Evolutionary conservation across 2,113 vertebrate genomes (phyloP).

Genomic region (Platanista minor): DNA sequence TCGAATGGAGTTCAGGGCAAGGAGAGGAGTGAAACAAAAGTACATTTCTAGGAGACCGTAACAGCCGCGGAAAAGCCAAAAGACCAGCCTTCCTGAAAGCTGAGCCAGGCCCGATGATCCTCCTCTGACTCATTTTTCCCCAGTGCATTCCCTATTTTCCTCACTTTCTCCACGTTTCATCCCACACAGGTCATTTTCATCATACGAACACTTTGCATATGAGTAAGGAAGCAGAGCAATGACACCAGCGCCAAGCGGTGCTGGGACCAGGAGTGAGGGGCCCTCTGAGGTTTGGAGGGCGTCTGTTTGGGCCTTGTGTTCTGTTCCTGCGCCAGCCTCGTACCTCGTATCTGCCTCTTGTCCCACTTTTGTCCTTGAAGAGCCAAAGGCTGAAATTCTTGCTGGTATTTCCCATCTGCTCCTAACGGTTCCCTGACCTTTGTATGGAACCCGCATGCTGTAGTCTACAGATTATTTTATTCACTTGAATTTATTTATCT

Average conservation of each 20-base stretch:
- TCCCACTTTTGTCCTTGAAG: background rate
- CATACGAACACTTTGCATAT: background rate
- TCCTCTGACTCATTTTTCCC: background rate
- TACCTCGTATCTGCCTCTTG: background rate
- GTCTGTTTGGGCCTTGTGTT: background rate
- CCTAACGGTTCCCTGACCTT: background rate
- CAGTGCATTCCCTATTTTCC: background rate
- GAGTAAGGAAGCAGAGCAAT: background rate
- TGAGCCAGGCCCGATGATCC: accelerated
- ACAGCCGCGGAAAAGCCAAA: background rate
- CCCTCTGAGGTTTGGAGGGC: background rate
- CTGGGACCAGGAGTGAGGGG: background rate
- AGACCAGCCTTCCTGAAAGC: background rate
- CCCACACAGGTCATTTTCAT: background rate
- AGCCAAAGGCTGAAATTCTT: background rate
- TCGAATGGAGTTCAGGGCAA: background rate
- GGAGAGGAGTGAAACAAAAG: background rate
- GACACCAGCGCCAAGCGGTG: background rate
- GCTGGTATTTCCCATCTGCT: background rate
- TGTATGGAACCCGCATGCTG: background rate
- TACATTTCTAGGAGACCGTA: background rate
- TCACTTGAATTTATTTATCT: background rate
- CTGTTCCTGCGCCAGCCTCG: background rate
- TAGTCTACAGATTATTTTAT: background rate
- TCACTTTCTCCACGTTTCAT: background rate